Percentiles rank a stretch among this genome's conserved stretches.
Conservation (phyloP, 2,888 invertebrate species). For the Synergus japonicus region DNA sequence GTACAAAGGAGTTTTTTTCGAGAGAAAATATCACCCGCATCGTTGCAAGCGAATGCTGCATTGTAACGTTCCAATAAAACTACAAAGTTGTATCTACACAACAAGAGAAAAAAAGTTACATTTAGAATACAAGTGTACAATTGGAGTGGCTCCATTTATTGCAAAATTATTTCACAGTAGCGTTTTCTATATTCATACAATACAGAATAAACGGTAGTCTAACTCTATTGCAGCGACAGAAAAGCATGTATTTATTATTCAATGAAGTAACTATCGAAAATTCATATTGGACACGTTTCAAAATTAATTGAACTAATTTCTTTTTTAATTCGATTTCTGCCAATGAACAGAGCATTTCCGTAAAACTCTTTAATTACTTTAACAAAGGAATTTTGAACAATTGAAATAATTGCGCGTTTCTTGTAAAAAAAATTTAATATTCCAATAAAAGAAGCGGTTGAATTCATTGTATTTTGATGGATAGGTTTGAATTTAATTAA, state of each 20-base stretch:
- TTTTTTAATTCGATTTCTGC: neutral
- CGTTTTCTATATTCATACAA: neutral
- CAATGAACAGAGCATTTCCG: neutral
- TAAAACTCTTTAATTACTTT: neutral
- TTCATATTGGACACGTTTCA: neutral
- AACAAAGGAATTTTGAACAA: neutral
- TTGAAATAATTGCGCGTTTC: neutral
- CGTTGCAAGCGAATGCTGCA: conserved; percentile 16
- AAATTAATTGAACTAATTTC: neutral
- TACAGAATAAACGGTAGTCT: neutral
- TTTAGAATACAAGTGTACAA: neutral
- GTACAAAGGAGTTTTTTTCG: conserved; percentile 17
- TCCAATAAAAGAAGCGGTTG: neutral
- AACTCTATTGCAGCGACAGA: neutral
- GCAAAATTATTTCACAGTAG: neutral
- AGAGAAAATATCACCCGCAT: conserved; percentile 33
- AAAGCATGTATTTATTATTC: neutral
- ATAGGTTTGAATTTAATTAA: neutral
- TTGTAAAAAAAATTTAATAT: neutral
- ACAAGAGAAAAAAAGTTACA: conserved; percentile 1
- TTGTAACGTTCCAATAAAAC: conserved; percentile 16
- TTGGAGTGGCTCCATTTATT: conserved; percentile 30
- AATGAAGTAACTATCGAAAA: neutral
- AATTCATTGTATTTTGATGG: neutral
- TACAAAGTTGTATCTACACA: conserved; percentile 28